Conservation (phyloP, 53 echinoderm and acorn worm genomes). For the Echinarachnius parma region DNA sequence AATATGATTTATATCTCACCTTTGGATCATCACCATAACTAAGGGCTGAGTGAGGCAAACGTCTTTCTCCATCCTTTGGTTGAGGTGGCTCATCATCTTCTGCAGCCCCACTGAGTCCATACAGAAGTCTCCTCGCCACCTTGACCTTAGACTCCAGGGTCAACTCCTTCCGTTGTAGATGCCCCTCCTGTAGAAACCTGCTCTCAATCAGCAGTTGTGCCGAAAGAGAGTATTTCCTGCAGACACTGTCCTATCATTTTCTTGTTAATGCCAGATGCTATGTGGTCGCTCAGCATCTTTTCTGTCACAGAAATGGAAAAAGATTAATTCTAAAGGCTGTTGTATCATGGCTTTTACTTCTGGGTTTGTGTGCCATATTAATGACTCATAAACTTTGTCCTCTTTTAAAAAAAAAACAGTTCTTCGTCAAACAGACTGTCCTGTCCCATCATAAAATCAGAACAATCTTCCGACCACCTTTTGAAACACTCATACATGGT, state of each 20-base stretch:
- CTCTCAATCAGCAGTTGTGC: neutral
- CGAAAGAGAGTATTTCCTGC: constrained; percentile 39
- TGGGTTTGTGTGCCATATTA: no score
- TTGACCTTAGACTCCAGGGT: no score
- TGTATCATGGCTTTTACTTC: no score
- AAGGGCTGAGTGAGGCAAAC: no score
- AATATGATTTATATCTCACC: no score
- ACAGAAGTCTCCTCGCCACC: no score
- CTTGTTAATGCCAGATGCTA: neutral
- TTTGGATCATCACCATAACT: no score
- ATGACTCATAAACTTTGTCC: constrained; percentile 27
- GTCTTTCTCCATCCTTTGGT: no score
- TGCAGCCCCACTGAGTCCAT: no score
- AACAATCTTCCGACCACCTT: constrained; percentile 57
- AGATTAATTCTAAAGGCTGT: neutral
- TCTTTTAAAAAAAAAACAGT: constrained; percentile 26
- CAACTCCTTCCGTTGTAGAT: no score
- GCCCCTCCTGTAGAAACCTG: no score
- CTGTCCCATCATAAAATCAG: constrained; percentile 44
- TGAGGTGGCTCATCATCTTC: no score
- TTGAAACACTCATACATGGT: constrained; percentile 11
- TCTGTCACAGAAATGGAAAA: constrained; percentile 2
- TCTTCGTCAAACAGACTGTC: constrained; percentile 51
- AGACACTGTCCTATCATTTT: neutral
- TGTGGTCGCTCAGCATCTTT: neutral